Percentiles rank a stretch among this genome's conserved stretches.
Conservation (phyloP, 2,888 invertebrate species). For the Pyralis farinalis region DNA sequence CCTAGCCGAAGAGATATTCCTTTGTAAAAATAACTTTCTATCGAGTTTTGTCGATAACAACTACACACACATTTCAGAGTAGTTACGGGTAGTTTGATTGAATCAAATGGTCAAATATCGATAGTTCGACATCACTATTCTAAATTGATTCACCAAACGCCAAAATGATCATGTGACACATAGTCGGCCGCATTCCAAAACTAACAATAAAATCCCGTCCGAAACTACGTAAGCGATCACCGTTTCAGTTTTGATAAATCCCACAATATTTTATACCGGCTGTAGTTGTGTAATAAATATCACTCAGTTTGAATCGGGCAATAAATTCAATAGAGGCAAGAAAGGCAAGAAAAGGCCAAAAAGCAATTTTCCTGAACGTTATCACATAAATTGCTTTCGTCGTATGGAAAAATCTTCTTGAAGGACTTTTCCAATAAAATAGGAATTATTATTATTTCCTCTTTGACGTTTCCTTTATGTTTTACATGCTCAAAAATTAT, state of each 20-base stretch:
- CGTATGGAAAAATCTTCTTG: slow-evolving; percentile 72
- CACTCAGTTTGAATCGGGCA: slow-evolving; percentile 59
- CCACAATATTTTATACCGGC: slow-evolving; percentile 16
- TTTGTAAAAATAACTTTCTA: no score
- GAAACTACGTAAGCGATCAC: background rate
- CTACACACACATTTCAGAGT: no score
- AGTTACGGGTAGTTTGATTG: no score
- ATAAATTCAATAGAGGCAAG: slow-evolving; percentile 67
- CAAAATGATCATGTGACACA: no score
- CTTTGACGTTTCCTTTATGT: slow-evolving; percentile 16
- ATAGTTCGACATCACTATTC: no score
- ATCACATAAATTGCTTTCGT: slow-evolving; percentile 73
- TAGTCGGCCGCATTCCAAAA: no score
- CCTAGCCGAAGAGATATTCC: no score
- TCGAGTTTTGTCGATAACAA: no score
- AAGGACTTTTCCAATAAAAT: slow-evolving; percentile 60
- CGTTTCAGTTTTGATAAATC: slow-evolving; percentile 4
- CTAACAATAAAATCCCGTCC: no score
- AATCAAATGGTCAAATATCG: no score
- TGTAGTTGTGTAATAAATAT: slow-evolving; percentile 58
- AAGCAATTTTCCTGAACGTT: slow-evolving; percentile 70
- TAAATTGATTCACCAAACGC: no score
- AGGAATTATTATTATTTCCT: slow-evolving; percentile 44
- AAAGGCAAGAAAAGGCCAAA: slow-evolving; percentile 65
- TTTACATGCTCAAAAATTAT: background rate